Conservation (phyloP, 2,113 vertebrate species). For the Telmatochromis bifrenatus region DNA sequence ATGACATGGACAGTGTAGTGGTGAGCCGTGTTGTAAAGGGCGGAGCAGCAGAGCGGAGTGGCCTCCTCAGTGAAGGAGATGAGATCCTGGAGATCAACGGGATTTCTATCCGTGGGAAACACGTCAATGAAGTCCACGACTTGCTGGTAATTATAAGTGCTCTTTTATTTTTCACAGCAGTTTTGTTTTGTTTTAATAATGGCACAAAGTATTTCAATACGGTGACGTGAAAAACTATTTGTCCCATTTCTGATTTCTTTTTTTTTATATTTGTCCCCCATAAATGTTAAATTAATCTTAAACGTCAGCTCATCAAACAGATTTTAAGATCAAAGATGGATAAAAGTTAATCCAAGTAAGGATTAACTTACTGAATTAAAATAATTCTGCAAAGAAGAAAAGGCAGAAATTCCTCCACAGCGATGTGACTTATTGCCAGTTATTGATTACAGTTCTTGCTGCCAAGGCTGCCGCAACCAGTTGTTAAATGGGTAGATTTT, state of each 20-base stretch:
- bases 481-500: neutral
- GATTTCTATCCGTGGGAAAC: slow-evolving; percentile 87
- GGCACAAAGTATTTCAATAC: neutral
- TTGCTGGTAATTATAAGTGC: slow-evolving; percentile 66
- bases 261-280: neutral
- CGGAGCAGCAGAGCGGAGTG: slow-evolving; percentile 88
- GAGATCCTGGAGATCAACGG: slow-evolving; percentile 95
- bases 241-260: neutral
- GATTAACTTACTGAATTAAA: neutral
- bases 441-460: neutral
- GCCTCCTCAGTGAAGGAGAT: slow-evolving; percentile 89
- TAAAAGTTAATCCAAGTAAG: neutral
- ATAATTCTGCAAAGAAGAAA: neutral
- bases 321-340: neutral
- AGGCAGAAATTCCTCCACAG: neutral
- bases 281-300: neutral
- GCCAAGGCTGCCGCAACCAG: neutral
- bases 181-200: neutral
- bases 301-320: neutral
- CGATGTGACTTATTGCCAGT: neutral
- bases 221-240: rapidly evolving
- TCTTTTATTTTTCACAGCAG: neutral
- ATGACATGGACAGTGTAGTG: slow-evolving; percentile 92
- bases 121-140: slow-evolving; percentile 94
- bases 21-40: slow-evolving; percentile 95